Conservation (phyloP, 1,140 invertebrate genomes). For the Uloborus diversus region DNA sequence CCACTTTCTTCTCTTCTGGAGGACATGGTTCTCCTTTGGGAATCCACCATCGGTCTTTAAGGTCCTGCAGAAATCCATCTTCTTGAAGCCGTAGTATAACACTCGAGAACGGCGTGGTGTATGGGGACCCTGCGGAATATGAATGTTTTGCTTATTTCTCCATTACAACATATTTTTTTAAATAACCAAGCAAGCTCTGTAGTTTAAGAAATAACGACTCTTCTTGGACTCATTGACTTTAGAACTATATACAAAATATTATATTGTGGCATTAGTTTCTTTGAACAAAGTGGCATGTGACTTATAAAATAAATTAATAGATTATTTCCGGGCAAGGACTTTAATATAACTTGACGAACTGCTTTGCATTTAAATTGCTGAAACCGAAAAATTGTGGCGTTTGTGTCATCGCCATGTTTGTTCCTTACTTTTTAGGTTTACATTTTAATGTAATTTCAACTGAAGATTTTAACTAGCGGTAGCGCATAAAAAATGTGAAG, state of each 20-base stretch:
- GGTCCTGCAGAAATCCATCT: conserved; percentile 64
- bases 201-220: neutral
- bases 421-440: too few relatives aligned
- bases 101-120: conserved; percentile 59
- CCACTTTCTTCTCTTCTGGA: conserved; percentile 67
- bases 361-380: too few relatives aligned
- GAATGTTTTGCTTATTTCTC: too few relatives aligned
- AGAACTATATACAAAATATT: neutral
- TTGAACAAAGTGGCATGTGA: neutral
- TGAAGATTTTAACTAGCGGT: too few relatives aligned
- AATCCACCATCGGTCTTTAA: conserved; percentile 66
- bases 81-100: conserved; percentile 67
- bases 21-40: conserved; percentile 71
- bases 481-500: too few relatives aligned
- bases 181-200: neutral
- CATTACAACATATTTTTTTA: neutral
- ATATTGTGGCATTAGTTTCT: neutral
- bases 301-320: neutral
- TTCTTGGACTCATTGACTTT: neutral
- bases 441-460: too few relatives aligned
- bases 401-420: too few relatives aligned
- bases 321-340: too few relatives aligned
- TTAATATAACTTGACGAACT: too few relatives aligned
- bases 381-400: too few relatives aligned
- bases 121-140: conserved; percentile 38